Evolutionary conservation across 2,888 invertebrate genomes (phyloP), one percentile per base, ranked within the genome.

Genomic region (Pharmacophagus antenor): DNA sequence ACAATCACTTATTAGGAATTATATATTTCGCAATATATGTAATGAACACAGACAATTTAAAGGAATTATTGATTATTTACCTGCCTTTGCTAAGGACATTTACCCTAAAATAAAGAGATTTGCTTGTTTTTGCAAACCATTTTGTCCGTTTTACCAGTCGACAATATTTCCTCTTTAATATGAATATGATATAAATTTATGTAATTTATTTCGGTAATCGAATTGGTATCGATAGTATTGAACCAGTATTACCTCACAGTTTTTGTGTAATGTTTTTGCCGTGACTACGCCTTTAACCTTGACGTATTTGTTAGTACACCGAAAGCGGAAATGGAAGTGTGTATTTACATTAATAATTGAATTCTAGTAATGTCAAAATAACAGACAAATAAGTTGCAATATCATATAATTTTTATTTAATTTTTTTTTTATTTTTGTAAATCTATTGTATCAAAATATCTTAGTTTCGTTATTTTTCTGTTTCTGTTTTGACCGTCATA

Each of bases 311-410:
- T 37, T 55, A 46, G 55, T 56, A 47, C 23, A 46, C 31, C 23
- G 22, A 50, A 60, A 60, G 60, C 55, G 60, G 60, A 56, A 60
- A 50, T 56, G 18, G 31, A 56, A 46, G 42, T 55, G n/a, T 50
- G 15, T 22, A 44, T 46, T 18, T 18, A 44, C 18, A 18, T 18
- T 18, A 44, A 44, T n/a, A 37, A 37, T 37, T 37, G 15, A 5
- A 15, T n/a, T 5, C 0, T 37, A 37, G 5, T 37, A n/a, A n/a
- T n/a, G 15, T 37, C n/a, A n/a, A 37, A 4, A n/a, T 37, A 15
- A 37, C 4, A 37, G 37, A 37, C n/a, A 12, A 8, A 31, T 31
- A 10, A 31, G 31, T 31, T 31, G 3, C 15, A 31, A 31, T 10
- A 31, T 3, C 10, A 2, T 31, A 10, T 31, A 2, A 31, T 10